Percentiles rank a stretch among this genome's conserved stretches.
Evolutionary conservation across 2,888 invertebrate genomes (phyloP).

Genomic region (Dolomedes plantarius): DNA sequence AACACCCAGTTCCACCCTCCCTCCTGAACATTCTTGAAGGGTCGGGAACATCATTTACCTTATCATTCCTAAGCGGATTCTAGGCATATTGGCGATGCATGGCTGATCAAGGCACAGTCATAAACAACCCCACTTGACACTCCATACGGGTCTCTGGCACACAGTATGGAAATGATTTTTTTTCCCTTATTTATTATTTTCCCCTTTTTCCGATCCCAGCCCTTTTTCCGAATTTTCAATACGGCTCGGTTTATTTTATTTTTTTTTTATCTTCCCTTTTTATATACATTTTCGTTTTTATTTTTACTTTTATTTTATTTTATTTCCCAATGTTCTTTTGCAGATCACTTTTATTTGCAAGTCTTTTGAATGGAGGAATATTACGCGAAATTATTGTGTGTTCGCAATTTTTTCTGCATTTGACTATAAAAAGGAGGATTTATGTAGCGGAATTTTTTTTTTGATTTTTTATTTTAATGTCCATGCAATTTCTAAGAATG

Average conservation of each 20-base stretch:
- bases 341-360: not conserved
- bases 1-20: slow-evolving; percentile 21
- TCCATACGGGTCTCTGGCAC: not conserved
- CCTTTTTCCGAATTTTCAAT: not conserved
- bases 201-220: slow-evolving; percentile 6
- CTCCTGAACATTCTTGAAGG: slow-evolving; percentile 39
- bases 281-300: too few species aligned
- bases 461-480: not conserved
- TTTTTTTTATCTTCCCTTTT: not conserved
- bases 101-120: slow-evolving; percentile 39
- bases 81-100: slow-evolving; percentile 55
- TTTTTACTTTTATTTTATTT: not conserved
- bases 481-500: not conserved
- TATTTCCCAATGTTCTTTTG: not conserved
- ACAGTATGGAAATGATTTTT: slow-evolving; percentile 3
- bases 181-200: slow-evolving; percentile 10
- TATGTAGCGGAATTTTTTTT: not conserved
- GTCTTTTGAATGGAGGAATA: not conserved
- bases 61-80: slow-evolving; percentile 55
- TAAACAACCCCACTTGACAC: slow-evolving; percentile 35
- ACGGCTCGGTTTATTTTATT: not conserved
- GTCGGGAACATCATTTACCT: slow-evolving; percentile 22
- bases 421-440: slow-evolving; percentile 4
- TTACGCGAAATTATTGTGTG: slow-evolving; percentile 7
- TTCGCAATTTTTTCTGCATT: not conserved